Percentiles rank a stretch among this genome's conserved stretches.
Conservation (phyloP, 2,888 invertebrate genomes). For the Hymenopus coronatus region DNA sequence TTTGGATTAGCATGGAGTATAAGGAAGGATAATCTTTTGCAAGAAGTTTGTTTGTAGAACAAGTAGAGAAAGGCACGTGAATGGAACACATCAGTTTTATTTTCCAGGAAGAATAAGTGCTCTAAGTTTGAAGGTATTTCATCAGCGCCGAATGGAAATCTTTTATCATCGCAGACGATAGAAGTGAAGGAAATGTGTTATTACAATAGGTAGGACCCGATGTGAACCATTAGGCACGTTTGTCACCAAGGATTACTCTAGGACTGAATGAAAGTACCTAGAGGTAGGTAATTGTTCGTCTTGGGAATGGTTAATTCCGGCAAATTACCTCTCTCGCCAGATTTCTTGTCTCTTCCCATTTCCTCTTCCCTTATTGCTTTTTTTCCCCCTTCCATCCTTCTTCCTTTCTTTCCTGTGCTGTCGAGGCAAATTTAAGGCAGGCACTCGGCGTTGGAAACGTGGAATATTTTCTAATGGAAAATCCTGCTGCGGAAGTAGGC, state of each 20-base stretch:
- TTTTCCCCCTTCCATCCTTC: background rate
- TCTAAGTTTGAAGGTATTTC: too few species aligned
- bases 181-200: too few species aligned
- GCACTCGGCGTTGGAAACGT: background rate
- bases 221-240: background rate
- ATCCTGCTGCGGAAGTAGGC: background rate
- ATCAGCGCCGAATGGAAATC: background rate
- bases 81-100: too few species aligned
- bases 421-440: background rate
- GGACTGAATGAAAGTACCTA: background rate
- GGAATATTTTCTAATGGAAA: background rate
- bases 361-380: too few species aligned
- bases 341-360: too few species aligned
- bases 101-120: too few species aligned
- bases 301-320: background rate
- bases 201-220: too few species aligned
- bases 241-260: background rate
- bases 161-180: background rate
- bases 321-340: background rate
- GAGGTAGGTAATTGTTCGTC: background rate
- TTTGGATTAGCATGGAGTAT: too few species aligned
- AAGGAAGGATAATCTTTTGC: too few species aligned
- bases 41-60: too few species aligned
- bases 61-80: too few species aligned
- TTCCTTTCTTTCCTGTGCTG: background rate